Evolutionary conservation across 2,113 vertebrate species (phyloP).

Genomic region (Rhizomys pruinosus): DNA sequence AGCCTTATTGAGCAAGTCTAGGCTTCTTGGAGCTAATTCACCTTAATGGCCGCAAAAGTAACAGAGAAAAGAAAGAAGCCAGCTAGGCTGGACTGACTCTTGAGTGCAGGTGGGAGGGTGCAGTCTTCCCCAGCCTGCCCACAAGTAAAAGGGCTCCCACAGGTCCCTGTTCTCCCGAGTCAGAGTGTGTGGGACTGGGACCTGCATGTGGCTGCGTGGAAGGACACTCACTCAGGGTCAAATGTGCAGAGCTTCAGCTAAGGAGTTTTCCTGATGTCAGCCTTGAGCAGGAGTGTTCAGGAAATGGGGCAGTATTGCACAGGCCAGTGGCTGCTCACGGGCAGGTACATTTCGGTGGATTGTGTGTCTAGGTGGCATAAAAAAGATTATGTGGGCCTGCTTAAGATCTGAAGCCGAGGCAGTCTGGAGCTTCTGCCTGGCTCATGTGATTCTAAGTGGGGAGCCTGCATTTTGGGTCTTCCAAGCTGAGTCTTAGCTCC

Average conservation of each 20-base stretch:
- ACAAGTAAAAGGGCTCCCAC: background rate
- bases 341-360: background rate
- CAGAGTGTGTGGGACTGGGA: fast-evolving
- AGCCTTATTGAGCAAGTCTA: background rate
- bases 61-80: background rate
- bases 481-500: no score
- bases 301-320: background rate
- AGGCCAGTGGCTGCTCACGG: background rate
- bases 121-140: background rate
- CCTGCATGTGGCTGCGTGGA: background rate
- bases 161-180: background rate
- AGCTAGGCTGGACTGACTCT: no score
- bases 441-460: no score
- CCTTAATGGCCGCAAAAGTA: background rate
- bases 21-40: background rate
- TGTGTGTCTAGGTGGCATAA: background rate
- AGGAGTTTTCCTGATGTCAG: background rate
- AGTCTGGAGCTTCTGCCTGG: background rate
- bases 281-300: background rate
- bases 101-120: background rate
- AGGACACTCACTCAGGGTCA: background rate
- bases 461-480: background rate
- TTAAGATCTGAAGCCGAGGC: background rate
- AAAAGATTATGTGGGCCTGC: background rate
- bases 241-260: no score